Percentiles rank a stretch among this genome's conserved stretches.
These are phyloP conservation scores for Drosophila eohydei DNA, from an alignment of 2,888 invertebrate genomes.

Conservation along the genomic window DNA sequence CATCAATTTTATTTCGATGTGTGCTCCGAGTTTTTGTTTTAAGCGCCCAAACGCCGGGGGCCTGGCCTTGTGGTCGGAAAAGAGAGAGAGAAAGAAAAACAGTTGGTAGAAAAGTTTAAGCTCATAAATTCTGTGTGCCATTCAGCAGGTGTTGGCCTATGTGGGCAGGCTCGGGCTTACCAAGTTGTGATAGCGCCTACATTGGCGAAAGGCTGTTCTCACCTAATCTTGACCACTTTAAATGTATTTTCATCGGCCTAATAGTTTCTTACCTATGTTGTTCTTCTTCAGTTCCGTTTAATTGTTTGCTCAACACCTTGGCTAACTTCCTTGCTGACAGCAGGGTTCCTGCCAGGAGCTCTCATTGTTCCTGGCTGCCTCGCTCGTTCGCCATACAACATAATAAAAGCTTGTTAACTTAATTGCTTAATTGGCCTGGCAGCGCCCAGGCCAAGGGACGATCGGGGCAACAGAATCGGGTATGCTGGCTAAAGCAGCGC, in stretches of 20 bases:
- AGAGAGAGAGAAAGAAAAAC: constrained; percentile 25
- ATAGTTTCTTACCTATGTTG: constrained; percentile 30
- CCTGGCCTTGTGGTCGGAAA: constrained; percentile 4
- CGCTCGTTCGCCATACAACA: constrained; percentile 49
- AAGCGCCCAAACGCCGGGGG: constrained; percentile 7
- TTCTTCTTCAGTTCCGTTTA: constrained; percentile 49
- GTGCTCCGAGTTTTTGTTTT: constrained; percentile 48
- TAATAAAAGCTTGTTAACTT: constrained; percentile 79
- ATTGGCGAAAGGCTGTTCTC: constrained; percentile 34
- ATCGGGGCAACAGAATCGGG: not conserved
- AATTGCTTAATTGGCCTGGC: constrained; percentile 76
- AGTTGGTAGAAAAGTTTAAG: constrained; percentile 36
- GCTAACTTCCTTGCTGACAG: constrained; percentile 40
- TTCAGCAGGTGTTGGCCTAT: constrained; percentile 3
- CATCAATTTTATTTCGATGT: constrained; percentile 60
- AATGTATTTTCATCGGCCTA: constrained; percentile 36
- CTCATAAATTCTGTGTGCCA: constrained; percentile 35
- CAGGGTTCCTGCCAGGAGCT: constrained; percentile 10
- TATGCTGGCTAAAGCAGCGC: constrained; percentile 29
- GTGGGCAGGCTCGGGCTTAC: not conserved
- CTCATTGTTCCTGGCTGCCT: constrained; percentile 24
- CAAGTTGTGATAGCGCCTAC: constrained; percentile 23
- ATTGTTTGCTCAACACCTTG: constrained; percentile 78
- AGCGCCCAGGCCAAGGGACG: constrained; percentile 5
- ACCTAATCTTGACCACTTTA: constrained; percentile 63